Conservation (phyloP, 2,797 vertebrate species). For the Urophycis tenuis region DNA sequence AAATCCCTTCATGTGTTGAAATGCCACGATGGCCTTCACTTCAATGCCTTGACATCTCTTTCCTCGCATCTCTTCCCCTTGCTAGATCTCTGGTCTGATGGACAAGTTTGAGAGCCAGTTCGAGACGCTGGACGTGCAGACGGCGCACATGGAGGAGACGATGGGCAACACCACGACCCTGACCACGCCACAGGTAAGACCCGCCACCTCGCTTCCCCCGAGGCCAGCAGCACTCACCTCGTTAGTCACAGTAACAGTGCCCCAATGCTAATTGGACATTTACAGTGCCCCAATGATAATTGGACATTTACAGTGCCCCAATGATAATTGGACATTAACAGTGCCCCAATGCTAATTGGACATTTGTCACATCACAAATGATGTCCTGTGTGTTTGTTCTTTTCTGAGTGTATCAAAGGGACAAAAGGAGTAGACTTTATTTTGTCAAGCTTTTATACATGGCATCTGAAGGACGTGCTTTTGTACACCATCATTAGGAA, state of each 20-base stretch:
- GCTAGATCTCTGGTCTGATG: conserved; percentile 81
- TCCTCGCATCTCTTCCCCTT: not conserved
- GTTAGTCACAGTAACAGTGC: too few relatives aligned
- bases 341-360: too few relatives aligned
- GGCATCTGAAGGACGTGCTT: not conserved
- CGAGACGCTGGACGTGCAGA: conserved; percentile 88
- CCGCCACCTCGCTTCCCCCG: not conserved
- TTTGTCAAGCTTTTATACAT: not conserved
- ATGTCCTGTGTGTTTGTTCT: not conserved
- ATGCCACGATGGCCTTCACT: not conserved
- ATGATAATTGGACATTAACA: too few relatives aligned
- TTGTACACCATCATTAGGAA: not conserved
- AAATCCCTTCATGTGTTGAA: not conserved
- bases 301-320: too few relatives aligned
- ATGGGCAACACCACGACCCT: conserved; percentile 88
- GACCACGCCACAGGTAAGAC: conserved; percentile 81
- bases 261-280: too few relatives aligned
- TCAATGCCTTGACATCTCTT: not conserved
- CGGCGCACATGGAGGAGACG: conserved; percentile 88
- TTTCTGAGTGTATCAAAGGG: not conserved
- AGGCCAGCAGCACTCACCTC: too few relatives aligned
- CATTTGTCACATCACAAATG: too few relatives aligned
- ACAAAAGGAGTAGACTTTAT: not conserved
- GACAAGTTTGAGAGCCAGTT: conserved; percentile 89
- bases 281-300: too few relatives aligned